Evolutionary conservation across 2,113 vertebrate genomes (phyloP).

Genomic region (Mus musculus): GRCm39 chr12:77985001-77985500

Average conservation of each 20-base stretch:
- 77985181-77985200: background rate
- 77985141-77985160: background rate
- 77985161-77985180: background rate
- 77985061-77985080: conserved; percentile 16
- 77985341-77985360: background rate
- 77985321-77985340: background rate
- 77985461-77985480: background rate
- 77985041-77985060: conserved; percentile 57
- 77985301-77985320: background rate
- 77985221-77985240: background rate
- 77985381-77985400: background rate
- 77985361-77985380: background rate
- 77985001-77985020: conserved; percentile 24
- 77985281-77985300: background rate
- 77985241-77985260: background rate
- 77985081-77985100: conserved; percentile 65
- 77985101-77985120: conserved; percentile 17
- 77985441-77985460: background rate
- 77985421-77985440: background rate
- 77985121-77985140: background rate
- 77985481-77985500: background rate
- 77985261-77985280: background rate
- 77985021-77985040: conserved; percentile 44
- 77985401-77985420: background rate
- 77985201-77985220: background rate